These are phyloP conservation scores for Dasysyrphus tricinctus DNA, from an alignment of 2,888 invertebrate genomes.

Conservation along the genomic window DNA sequence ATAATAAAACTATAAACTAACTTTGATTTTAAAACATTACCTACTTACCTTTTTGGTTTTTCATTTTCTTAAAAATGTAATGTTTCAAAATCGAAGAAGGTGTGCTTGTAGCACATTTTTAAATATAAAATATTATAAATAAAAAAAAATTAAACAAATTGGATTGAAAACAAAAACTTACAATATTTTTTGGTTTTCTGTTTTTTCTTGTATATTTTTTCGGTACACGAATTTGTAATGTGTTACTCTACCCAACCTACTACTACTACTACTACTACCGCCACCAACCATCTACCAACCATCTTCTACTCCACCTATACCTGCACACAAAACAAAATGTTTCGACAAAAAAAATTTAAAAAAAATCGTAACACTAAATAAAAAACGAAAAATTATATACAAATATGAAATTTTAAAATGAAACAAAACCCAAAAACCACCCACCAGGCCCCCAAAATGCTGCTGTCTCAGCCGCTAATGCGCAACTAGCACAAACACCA, in stretches of 20 bases:
- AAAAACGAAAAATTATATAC: constrained; percentile 69
- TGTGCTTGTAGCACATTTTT: constrained; percentile 33
- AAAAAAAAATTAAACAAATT: constrained; percentile 49
- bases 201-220: constrained; percentile 76
- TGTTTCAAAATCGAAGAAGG: constrained; percentile 60
- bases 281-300: constrained; percentile 68
- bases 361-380: constrained; percentile 67
- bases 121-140: constrained; percentile 37
- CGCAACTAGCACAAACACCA: constrained; percentile 76
- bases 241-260: constrained; percentile 71
- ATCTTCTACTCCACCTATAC: constrained; percentile 66
- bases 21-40: constrained; percentile 59
- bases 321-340: constrained; percentile 75
- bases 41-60: constrained; percentile 31
- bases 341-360: constrained; percentile 58
- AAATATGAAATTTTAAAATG: constrained; percentile 53
- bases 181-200: constrained; percentile 73
- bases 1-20: not conserved
- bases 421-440: constrained; percentile 60
- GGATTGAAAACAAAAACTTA: constrained; percentile 72
- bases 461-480: constrained; percentile 80
- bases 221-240: constrained; percentile 76
- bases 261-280: constrained; percentile 67
- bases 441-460: constrained; percentile 82
- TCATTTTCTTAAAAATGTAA: constrained; percentile 19